These are phyloP conservation scores for Aphelocoma coerulescens DNA, from an alignment of 2,113 vertebrate genomes.

Conservation along the genomic window DNA sequence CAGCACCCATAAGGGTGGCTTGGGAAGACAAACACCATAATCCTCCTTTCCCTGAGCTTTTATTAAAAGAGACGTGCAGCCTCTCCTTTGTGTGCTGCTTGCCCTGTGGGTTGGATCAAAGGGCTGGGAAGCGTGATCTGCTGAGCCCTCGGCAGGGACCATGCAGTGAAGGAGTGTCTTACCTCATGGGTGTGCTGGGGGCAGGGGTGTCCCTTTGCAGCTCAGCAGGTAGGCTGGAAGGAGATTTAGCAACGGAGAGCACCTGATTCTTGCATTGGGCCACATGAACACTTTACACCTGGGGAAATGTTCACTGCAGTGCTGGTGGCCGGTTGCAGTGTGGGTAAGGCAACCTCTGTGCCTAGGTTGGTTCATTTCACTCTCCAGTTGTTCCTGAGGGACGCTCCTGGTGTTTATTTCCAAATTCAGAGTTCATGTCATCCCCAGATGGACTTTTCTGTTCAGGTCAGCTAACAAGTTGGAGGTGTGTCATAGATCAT, in stretches of 20 bases:
- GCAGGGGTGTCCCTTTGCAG: neutral
- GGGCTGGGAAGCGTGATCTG: neutral
- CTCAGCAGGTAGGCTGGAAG: neutral
- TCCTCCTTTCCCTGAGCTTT: neutral
- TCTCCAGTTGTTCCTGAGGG: neutral
- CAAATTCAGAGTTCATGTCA: neutral
- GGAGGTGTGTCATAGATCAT: neutral
- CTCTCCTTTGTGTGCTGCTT: neutral
- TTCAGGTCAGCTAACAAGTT: neutral
- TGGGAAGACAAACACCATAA: neutral
- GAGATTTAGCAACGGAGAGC: neutral
- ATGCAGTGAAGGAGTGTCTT: neutral
- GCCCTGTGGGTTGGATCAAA: neutral
- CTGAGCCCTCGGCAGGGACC: neutral
- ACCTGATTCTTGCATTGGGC: neutral
- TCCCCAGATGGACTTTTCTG: neutral
- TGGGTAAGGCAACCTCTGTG: neutral
- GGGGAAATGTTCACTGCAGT: neutral
- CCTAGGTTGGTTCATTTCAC: neutral
- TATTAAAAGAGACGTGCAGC: neutral
- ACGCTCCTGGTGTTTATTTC: neutral
- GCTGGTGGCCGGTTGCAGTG: rapidly evolving
- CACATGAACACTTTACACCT: neutral
- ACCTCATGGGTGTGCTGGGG: rapidly evolving
- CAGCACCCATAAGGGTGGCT: rapidly evolving